Conservation (phyloP, 2,888 invertebrate species). For the Sacculina carcini region DNA sequence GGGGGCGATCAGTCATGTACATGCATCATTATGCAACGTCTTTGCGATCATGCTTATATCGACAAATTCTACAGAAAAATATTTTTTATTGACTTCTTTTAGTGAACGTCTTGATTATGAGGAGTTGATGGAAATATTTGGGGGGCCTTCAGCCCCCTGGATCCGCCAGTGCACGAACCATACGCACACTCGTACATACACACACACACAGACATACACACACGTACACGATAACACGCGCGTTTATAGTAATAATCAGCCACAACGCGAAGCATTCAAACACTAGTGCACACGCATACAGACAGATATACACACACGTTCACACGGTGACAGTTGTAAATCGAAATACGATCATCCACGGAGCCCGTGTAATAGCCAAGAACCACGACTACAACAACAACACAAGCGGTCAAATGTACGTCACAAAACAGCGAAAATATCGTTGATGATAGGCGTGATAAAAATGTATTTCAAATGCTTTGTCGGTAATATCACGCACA, state of each 20-base stretch:
- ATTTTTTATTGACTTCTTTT: too few species aligned
- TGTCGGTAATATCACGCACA: too few species aligned
- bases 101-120: too few species aligned
- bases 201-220: conserved; percentile 1
- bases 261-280: not conserved
- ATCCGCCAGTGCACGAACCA: not conserved
- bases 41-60: too few species aligned
- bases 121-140: too few species aligned
- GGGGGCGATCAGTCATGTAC: too few species aligned
- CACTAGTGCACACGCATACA: not conserved
- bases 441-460: too few species aligned
- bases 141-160: too few species aligned
- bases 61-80: too few species aligned
- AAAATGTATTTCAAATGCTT: too few species aligned
- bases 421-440: too few species aligned
- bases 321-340: not conserved
- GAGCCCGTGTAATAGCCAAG: not conserved
- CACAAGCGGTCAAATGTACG: not conserved
- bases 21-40: too few species aligned
- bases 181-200: conserved; percentile 1
- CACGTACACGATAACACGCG: conserved; percentile 3
- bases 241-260: conserved; percentile 1
- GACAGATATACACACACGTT: not conserved
- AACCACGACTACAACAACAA: not conserved
- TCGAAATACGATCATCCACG: not conserved